A percentile compares a stretch with the other conserved stretches of the same genome.
phyloP scores from a whole-genome alignment of 2,113 vertebrate species.

The Abramis brama region DNA sequence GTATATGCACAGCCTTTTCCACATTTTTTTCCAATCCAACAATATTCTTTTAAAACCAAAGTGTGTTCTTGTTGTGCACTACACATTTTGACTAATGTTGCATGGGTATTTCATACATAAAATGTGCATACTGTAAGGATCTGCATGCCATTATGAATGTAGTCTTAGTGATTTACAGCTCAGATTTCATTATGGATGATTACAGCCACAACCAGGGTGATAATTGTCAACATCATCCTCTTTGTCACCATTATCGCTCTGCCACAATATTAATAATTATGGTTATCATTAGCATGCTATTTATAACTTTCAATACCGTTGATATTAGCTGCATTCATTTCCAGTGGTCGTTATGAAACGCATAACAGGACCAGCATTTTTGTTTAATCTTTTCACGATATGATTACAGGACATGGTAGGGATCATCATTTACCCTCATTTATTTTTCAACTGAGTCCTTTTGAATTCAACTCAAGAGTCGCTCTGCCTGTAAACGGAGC shows the following conservation, averaged over 20 bases:
- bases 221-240: constrained; percentile 56
- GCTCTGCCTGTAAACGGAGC: not conserved
- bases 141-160: not conserved
- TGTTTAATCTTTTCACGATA: not conserved
- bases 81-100: not conserved
- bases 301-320: constrained; percentile 58
- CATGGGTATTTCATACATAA: not conserved
- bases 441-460: constrained; percentile 28
- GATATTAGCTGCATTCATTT: constrained; percentile 56
- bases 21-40: not conserved
- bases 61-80: not conserved
- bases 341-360: constrained; percentile 15
- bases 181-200: constrained; percentile 55
- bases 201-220: constrained; percentile 47
- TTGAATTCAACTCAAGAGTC: constrained; percentile 12
- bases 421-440: constrained; percentile 14
- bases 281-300: constrained; percentile 62
- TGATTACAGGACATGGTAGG: constrained; percentile 1
- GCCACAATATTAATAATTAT: constrained; percentile 54
- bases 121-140: not conserved
- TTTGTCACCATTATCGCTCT: constrained; percentile 34
- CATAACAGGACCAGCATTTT: constrained; percentile 13
- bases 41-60: not conserved
- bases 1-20: not conserved
- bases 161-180: constrained; percentile 3